Evolutionary conservation across 2,888 invertebrate species (phyloP).

Genomic region (Himalopsyche tibetana): DNA sequence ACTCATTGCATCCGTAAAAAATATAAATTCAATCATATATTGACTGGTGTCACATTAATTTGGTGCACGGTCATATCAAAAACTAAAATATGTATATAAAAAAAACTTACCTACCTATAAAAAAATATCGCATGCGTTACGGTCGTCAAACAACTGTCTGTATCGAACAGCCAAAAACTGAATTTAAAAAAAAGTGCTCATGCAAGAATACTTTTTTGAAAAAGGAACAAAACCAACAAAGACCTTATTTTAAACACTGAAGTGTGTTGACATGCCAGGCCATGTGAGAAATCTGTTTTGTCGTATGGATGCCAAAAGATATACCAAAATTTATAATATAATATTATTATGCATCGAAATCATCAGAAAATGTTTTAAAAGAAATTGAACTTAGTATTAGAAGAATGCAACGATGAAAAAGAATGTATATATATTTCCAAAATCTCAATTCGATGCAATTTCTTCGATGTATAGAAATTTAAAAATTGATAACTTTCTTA

Average conservation of each 20-base stretch:
- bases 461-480: too few species aligned
- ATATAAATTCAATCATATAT: background rate
- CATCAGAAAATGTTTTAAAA: too few species aligned
- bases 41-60: conserved; percentile 4
- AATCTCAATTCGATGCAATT: too few species aligned
- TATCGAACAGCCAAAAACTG: conserved; percentile 38
- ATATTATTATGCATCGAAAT: too few species aligned
- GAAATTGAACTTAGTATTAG: too few species aligned
- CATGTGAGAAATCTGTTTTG: conserved; percentile 59
- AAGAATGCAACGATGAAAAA: too few species aligned
- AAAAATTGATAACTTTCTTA: too few species aligned
- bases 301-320: conserved; percentile 47
- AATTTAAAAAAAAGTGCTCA: conserved; percentile 14
- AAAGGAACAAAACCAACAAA: conserved; percentile 35
- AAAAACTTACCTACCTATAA: background rate
- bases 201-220: conserved; percentile 35
- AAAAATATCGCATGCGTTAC: conserved; percentile 40
- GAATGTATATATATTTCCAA: too few species aligned
- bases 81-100: background rate
- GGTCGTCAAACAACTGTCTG: conserved; percentile 43
- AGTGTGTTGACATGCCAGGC: conserved; percentile 56
- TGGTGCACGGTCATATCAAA: conserved; percentile 14
- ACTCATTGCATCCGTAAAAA: too few species aligned
- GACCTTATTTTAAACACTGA: conserved; percentile 45
- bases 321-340: background rate